Conservation (phyloP, 2,888 invertebrate genomes). For the Pteria penguin region DNA sequence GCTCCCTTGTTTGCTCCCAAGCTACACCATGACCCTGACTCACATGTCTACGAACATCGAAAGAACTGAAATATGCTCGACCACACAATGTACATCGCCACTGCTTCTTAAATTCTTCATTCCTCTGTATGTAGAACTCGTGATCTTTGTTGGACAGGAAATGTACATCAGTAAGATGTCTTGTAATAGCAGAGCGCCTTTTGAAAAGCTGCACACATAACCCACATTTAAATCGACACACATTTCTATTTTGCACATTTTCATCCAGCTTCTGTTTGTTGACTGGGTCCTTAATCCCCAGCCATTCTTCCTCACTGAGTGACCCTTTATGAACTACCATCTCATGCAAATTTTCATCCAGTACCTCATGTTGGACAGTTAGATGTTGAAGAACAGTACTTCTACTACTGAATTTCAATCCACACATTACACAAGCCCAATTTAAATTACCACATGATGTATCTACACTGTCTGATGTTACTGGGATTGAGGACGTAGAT, state of each 20-base stretch:
- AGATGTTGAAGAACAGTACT: too few relatives aligned
- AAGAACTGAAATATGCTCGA: constrained; percentile 6
- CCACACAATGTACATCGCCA: constrained; percentile 9
- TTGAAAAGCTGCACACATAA: constrained; percentile 6
- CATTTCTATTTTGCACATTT: background rate
- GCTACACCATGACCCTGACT: constrained; percentile 2
- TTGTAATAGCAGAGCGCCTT: background rate
- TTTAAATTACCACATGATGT: too few relatives aligned
- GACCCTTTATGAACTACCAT: background rate
- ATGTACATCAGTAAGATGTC: constrained; percentile 16
- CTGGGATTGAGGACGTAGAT: too few relatives aligned
- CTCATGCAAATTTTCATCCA: background rate
- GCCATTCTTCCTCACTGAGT: background rate
- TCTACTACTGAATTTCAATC: too few relatives aligned
- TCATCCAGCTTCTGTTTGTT: background rate
- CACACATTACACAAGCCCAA: too few relatives aligned
- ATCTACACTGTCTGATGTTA: too few relatives aligned
- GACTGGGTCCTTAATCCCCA: background rate
- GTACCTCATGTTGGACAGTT: constrained; percentile 4
- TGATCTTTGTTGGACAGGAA: constrained; percentile 13
- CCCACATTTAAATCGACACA: constrained; percentile 1
- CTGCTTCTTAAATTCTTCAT: background rate
- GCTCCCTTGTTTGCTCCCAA: constrained; percentile 14
- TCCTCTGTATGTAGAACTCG: constrained; percentile 18
- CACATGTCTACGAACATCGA: constrained; percentile 7